Evolutionary conservation across 2,113 vertebrate species (phyloP).

Genomic region (Colinus virginianus): DNA sequence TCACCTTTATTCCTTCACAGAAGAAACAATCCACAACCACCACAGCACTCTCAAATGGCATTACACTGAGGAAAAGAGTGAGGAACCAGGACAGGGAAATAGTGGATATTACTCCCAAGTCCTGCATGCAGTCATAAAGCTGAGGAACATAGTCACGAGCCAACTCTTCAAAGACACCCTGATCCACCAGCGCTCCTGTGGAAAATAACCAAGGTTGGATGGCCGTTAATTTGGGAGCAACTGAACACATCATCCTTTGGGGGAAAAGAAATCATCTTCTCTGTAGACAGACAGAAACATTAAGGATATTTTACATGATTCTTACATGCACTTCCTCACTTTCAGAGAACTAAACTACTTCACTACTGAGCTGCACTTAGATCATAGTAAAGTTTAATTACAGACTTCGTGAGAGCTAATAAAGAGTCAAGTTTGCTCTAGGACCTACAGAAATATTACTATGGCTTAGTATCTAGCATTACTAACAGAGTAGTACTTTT

Average conservation of each 20-base stretch:
- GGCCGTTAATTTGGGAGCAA: not conserved
- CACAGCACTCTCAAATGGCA: constrained; percentile 98
- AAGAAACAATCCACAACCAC: constrained; percentile 99
- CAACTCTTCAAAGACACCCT: constrained; percentile 97
- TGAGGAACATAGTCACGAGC: constrained; percentile 94
- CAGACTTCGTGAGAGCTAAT: not conserved
- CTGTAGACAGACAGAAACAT: not conserved
- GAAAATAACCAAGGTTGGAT: not conserved
- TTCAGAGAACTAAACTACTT: not conserved
- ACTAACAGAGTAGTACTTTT: not conserved
- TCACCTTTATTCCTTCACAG: constrained; percentile 98
- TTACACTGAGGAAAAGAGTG: constrained; percentile 97
- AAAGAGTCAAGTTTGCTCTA: not conserved
- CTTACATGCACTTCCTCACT: not conserved
- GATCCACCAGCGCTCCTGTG: constrained; percentile 94
- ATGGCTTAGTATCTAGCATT: not conserved
- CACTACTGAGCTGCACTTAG: not conserved
- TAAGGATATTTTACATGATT: not conserved
- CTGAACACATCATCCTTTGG: not conserved
- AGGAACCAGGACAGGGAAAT: constrained; percentile 99
- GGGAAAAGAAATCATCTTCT: not conserved
- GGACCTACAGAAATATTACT: not conserved
- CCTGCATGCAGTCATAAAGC: constrained; percentile 99
- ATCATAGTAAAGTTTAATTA: not conserved
- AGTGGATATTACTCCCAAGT: constrained; percentile 96